Percentiles rank a stretch among this genome's conserved stretches.
phyloP scores from a whole-genome alignment of 2,113 vertebrate genomes.

The Ceyx cyanopectus region DNA sequence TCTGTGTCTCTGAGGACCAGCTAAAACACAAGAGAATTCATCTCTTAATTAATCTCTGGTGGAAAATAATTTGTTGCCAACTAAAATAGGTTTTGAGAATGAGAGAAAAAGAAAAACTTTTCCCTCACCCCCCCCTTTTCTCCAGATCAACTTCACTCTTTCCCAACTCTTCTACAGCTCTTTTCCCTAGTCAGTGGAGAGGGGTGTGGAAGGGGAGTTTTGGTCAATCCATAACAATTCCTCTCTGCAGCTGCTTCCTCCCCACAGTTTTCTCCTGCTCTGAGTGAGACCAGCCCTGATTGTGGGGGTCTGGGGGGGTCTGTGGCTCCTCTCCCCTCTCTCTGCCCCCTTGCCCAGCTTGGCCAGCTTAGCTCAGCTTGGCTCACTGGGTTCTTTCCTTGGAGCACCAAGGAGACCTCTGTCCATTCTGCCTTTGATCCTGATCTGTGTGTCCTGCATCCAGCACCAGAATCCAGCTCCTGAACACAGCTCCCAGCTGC shows the following conservation, averaged over 20 bases:
- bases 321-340: too few species aligned
- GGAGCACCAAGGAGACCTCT: too few species aligned
- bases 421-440: too few species aligned
- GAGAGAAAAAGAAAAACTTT: not conserved
- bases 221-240: not conserved
- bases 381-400: too few species aligned
- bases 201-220: fast-evolving
- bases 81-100: not conserved
- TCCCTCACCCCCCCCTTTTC: not conserved
- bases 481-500: too few species aligned
- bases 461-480: too few species aligned
- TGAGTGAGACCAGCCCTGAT: too few species aligned
- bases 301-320: too few species aligned
- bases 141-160: not conserved
- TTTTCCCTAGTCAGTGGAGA: not conserved
- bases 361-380: too few species aligned
- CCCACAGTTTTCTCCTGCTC: not conserved
- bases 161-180: not conserved
- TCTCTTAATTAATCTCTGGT: not conserved
- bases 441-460: too few species aligned
- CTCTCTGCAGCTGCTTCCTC: not conserved
- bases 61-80: not conserved
- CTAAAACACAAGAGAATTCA: not conserved
- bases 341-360: too few species aligned
- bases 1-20: not conserved